These are phyloP conservation scores for Pristiophorus japonicus DNA, from an alignment of 2,113 vertebrate genomes.

Conservation along the genomic window DNA sequence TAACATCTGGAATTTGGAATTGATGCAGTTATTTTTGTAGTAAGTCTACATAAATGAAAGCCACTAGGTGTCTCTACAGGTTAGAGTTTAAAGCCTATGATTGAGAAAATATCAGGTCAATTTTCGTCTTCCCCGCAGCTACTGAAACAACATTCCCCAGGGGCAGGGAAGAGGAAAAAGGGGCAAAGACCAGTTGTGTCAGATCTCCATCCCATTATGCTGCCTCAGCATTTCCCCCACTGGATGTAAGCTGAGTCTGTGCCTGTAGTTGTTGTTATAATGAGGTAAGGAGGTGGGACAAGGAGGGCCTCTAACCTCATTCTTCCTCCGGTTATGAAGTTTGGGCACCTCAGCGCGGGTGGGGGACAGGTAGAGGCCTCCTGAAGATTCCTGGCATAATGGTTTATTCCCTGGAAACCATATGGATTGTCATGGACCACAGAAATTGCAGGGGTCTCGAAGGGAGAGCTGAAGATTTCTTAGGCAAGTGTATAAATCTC, in stretches of 20 bases:
- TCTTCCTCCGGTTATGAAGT: not conserved
- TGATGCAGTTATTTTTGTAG: not conserved
- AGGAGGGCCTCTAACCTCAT: not conserved
- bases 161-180: not conserved
- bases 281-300: not conserved
- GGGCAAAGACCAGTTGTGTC: not conserved
- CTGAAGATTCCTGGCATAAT: not conserved
- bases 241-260: not conserved
- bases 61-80: not conserved
- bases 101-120: not conserved
- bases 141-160: not conserved
- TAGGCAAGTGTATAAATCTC: not conserved
- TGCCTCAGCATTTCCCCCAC: not conserved
- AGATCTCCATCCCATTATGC: not conserved
- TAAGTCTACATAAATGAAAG: not conserved
- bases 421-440: not conserved
- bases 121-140: not conserved
- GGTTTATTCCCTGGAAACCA: no score
- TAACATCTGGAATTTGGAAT: not conserved
- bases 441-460: not conserved
- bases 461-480: not conserved
- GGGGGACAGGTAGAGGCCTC: not conserved
- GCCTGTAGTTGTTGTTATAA: not conserved
- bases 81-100: not conserved
- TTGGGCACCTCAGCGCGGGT: not conserved